Conservation (phyloP, 1,140 invertebrate species). For the Tenebrio molitor region DNA sequence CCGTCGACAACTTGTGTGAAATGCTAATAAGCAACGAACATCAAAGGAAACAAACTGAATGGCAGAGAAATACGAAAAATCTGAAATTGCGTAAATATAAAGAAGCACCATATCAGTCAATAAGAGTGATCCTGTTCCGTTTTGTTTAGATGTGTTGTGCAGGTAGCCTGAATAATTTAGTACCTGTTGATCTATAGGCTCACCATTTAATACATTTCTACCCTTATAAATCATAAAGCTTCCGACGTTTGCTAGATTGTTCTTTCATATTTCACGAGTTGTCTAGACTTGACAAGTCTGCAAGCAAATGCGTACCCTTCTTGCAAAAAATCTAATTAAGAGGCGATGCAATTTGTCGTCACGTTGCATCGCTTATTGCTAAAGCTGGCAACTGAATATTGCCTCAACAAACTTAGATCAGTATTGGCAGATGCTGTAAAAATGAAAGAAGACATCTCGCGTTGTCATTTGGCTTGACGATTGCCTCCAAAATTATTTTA, state of each 20-base stretch:
- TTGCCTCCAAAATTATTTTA: too few species aligned
- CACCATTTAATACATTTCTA: background rate
- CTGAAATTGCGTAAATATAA: background rate
- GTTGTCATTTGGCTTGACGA: too few species aligned
- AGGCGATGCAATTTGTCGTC: too few species aligned
- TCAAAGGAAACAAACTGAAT: conserved; percentile 9
- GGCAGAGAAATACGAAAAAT: background rate
- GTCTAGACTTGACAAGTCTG: too few species aligned
- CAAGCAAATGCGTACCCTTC: too few species aligned
- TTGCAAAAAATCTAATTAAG: too few species aligned
- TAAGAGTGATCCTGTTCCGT: background rate
- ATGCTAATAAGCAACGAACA: conserved; percentile 9
- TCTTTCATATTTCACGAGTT: background rate
- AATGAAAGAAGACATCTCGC: too few species aligned
- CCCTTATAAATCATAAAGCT: background rate
- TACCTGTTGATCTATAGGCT: conserved; percentile 10
- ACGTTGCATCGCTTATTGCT: too few species aligned
- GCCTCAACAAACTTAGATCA: too few species aligned
- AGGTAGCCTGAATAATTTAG: conserved; percentile 5
- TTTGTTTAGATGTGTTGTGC: conserved; percentile 1
- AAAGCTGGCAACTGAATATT: too few species aligned
- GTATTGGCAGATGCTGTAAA: too few species aligned
- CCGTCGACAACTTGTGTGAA: background rate
- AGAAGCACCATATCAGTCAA: background rate
- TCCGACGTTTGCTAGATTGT: background rate